Conservation (phyloP, 1,140 invertebrate species). For the Caenorhabditis brenneri region DNA sequence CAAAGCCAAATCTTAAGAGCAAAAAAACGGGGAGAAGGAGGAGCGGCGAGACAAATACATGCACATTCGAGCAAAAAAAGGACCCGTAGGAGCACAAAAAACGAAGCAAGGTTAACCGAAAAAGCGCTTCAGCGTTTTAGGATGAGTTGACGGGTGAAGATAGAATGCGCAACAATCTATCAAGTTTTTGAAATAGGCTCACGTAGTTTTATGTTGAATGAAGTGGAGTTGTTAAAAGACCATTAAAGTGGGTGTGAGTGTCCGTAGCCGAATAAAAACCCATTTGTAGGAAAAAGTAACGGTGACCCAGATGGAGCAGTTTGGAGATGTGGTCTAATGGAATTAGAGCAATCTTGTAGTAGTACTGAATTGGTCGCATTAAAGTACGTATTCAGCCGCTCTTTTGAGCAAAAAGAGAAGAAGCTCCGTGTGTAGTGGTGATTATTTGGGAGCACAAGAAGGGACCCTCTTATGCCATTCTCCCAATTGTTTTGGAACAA, state of each 20-base stretch:
- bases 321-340: slow-evolving; percentile 10
- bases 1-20: slow-evolving; percentile 34
- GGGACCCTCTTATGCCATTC: slow-evolving; percentile 14
- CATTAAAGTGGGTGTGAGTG: background rate
- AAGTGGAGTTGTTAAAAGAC: background rate
- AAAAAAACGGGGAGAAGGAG: background rate
- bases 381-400: slow-evolving; percentile 18
- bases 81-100: background rate
- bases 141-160: slow-evolving; percentile 15
- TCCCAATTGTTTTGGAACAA: slow-evolving; percentile 32
- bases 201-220: background rate
- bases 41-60: slow-evolving; percentile 15
- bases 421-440: slow-evolving; percentile 18
- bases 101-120: slow-evolving; percentile 26
- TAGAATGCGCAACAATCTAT: slow-evolving; percentile 32
- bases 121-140: background rate
- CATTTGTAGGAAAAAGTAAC: slow-evolving; percentile 14
- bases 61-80: background rate
- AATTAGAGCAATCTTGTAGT: slow-evolving; percentile 34
- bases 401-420: background rate
- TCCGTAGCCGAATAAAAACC: background rate
- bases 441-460: background rate
- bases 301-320: slow-evolving; percentile 23
- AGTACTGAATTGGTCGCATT: slow-evolving; percentile 13
- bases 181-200: slow-evolving; percentile 11